Evolutionary conservation across 2,888 invertebrate species (phyloP).

Genomic region (Papilio protenor): DNA sequence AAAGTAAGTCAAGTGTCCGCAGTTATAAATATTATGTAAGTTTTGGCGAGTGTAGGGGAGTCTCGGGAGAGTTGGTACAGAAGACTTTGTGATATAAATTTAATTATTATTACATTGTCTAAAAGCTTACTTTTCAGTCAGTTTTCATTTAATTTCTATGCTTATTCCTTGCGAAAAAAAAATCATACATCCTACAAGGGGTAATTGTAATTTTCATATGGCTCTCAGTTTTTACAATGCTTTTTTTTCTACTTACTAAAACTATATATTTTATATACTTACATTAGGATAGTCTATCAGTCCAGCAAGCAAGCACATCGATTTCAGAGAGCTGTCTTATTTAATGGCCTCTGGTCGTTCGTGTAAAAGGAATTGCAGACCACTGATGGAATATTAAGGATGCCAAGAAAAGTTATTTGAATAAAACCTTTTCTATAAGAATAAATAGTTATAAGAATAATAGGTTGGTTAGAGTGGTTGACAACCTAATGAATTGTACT

Average conservation of each 20-base stretch:
- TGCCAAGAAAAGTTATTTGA: not conserved
- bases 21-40: conserved; percentile 4
- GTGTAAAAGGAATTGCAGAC: conserved; percentile 36
- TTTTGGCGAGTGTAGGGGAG: not conserved
- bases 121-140: not conserved
- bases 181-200: no score
- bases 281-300: not conserved
- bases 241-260: not conserved
- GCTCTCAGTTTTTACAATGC: no score
- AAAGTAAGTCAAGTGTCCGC: not conserved
- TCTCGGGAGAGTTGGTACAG: not conserved
- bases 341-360: conserved; percentile 35
- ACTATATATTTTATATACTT: not conserved
- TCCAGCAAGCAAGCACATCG: conserved; percentile 13
- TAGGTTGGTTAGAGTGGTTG: not conserved
- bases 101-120: conserved; percentile 18
- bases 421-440: not conserved
- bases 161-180: no score
- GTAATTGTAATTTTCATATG: no score
- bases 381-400: conserved; percentile 22
- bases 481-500: not conserved
- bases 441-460: not conserved
- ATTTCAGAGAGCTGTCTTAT: conserved; percentile 32
- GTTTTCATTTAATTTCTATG: not conserved
- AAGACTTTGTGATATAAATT: conserved; percentile 29